phyloP scores from a whole-genome alignment of 2,888 invertebrate genomes.

The Thyatira batis region DNA sequence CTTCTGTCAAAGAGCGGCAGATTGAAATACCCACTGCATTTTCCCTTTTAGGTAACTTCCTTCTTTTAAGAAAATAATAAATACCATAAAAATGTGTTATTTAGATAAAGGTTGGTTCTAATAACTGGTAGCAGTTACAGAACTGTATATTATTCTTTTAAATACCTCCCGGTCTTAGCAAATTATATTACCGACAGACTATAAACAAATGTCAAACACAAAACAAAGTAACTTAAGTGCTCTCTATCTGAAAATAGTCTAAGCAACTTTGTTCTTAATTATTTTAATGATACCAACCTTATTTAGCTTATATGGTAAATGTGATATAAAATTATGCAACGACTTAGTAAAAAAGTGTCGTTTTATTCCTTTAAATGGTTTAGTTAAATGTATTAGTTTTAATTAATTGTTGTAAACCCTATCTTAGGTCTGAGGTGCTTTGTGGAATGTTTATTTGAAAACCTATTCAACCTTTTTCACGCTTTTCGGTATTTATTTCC shows the following conservation, averaged over 20 bases:
- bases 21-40: no score
- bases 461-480: neutral
- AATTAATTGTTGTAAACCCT: neutral
- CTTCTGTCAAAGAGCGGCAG: no score
- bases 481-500: neutral
- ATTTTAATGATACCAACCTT: neutral
- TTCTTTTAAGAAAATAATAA: no score
- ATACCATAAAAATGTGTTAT: no score
- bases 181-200: neutral
- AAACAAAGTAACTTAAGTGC: neutral
- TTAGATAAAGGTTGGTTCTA: no score
- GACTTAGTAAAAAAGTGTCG: neutral
- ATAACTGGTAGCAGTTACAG: neutral
- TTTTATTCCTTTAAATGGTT: neutral
- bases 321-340: neutral
- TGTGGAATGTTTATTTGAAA: neutral
- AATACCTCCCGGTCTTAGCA: neutral
- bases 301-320: slow-evolving; percentile 2
- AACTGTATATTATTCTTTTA: neutral
- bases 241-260: neutral
- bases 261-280: neutral
- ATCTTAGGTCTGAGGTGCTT: neutral
- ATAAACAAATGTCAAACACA: neutral
- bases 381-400: neutral
- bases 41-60: no score